These are phyloP conservation scores for Biston betularia DNA, from an alignment of 2,888 invertebrate species.

Conservation along the genomic window DNA sequence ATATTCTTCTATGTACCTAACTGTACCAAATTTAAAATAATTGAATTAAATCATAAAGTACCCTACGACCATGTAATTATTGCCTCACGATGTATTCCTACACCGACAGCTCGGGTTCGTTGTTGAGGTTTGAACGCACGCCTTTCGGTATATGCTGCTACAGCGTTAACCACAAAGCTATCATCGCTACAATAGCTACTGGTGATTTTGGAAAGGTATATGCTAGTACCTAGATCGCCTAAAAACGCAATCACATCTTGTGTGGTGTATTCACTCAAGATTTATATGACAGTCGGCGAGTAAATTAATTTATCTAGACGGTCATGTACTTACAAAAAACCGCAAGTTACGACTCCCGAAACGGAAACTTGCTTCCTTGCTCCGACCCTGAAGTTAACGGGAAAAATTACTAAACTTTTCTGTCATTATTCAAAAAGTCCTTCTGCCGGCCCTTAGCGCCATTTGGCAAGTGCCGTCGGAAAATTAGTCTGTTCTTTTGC, in stretches of 20 bases:
- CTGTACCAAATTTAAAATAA: too few species aligned
- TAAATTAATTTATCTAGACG: slow-evolving; percentile 21
- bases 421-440: slow-evolving; percentile 47
- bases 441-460: slow-evolving; percentile 18
- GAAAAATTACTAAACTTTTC: slow-evolving; percentile 50
- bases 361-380: slow-evolving; percentile 21
- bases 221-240: too few species aligned
- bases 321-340: slow-evolving; percentile 19
- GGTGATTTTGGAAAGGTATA: too few species aligned
- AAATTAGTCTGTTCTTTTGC: slow-evolving; percentile 24
- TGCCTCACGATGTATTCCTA: too few species aligned
- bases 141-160: too few species aligned
- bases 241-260: neutral
- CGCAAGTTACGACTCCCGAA: slow-evolving; percentile 16
- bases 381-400: slow-evolving; percentile 23
- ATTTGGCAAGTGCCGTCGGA: slow-evolving; percentile 10
- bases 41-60: too few species aligned
- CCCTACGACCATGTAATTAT: too few species aligned
- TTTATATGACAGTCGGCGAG: slow-evolving; percentile 11
- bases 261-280: neutral
- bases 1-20: too few species aligned
- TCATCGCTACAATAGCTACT: too few species aligned
- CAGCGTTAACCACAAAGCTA: too few species aligned
- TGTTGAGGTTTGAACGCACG: too few species aligned
- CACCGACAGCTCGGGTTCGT: too few species aligned